Evolutionary conservation across 2,888 invertebrate species (phyloP).

Genomic region (Lochmaea capreae): DNA sequence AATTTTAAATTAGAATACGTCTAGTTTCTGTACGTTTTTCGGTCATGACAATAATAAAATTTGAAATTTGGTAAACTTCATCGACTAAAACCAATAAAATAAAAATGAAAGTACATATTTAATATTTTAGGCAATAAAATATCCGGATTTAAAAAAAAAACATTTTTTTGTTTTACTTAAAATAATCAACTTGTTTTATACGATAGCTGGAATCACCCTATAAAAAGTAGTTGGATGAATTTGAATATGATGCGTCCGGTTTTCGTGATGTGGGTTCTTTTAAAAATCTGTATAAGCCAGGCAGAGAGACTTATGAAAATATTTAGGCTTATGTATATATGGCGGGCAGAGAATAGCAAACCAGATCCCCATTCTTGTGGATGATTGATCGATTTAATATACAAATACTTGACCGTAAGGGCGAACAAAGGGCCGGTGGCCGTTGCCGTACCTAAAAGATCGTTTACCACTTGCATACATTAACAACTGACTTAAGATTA

Average conservation of each 20-base stretch:
- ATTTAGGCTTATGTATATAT: conserved; percentile 61
- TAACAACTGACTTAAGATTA: conserved; percentile 65
- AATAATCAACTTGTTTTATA: background rate
- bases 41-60: background rate
- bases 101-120: background rate
- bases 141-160: too few species aligned
- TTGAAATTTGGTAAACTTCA: background rate
- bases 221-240: conserved; percentile 35
- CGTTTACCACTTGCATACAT: conserved; percentile 66
- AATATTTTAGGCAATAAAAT: too few species aligned
- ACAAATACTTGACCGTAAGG: conserved; percentile 68
- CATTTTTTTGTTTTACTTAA: background rate
- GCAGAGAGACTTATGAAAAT: conserved; percentile 46
- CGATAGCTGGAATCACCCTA: conserved; percentile 21
- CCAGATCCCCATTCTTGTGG: conserved; percentile 62
- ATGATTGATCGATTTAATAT: conserved; percentile 68
- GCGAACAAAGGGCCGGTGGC: conserved; percentile 63
- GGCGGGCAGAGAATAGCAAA: conserved; percentile 54
- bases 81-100: background rate
- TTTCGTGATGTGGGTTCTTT: conserved; percentile 45
- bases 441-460: conserved; percentile 64
- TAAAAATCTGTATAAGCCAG: conserved; percentile 48
- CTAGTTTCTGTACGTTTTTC: background rate
- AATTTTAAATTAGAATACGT: background rate
- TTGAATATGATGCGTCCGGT: conserved; percentile 45